Evolutionary conservation across 2,888 invertebrate genomes (phyloP).

Genomic region (Eurytoma adleriae): DNA sequence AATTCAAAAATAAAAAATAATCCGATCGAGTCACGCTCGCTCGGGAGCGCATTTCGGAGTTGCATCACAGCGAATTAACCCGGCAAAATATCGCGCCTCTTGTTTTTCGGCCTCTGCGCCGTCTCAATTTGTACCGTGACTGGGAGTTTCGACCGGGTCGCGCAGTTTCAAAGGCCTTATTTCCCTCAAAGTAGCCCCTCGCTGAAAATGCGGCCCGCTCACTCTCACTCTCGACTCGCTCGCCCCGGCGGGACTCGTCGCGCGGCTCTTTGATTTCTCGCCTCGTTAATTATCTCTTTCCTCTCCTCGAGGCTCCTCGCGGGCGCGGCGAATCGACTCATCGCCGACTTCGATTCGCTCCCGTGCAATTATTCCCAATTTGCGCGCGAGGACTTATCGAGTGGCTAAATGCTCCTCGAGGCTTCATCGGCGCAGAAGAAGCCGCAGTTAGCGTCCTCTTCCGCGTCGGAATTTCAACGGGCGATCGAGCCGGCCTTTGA

Average conservation of each 20-base stretch:
- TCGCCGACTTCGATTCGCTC: conserved; percentile 14
- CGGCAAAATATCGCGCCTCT: no score
- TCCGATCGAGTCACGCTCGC: no score
- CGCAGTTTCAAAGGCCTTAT: conserved; percentile 11
- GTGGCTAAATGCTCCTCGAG: conserved; percentile 10
- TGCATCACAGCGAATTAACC: no score
- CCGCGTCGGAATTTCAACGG: no score
- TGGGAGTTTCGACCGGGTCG: not conserved
- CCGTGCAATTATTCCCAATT: conserved; percentile 50
- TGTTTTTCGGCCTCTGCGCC: no score
- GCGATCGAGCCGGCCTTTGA: no score
- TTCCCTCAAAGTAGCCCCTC: conserved; percentile 2
- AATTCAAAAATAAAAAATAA: no score
- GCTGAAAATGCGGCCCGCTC: not conserved
- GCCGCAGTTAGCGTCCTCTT: no score
- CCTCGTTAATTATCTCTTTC: conserved; percentile 55
- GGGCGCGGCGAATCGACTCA: not conserved
- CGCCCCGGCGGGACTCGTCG: not conserved
- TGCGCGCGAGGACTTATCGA: conserved; percentile 14
- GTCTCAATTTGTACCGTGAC: no score
- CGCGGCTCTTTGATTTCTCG: conserved; percentile 51
- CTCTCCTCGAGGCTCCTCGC: conserved; percentile 17
- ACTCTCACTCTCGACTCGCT: not conserved
- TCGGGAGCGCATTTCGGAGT: no score
- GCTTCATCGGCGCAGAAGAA: no score